These are phyloP conservation scores for Caenorhabditis sp. DNA, from an alignment of 2,888 invertebrate species.

Conservation along the genomic window DNA sequence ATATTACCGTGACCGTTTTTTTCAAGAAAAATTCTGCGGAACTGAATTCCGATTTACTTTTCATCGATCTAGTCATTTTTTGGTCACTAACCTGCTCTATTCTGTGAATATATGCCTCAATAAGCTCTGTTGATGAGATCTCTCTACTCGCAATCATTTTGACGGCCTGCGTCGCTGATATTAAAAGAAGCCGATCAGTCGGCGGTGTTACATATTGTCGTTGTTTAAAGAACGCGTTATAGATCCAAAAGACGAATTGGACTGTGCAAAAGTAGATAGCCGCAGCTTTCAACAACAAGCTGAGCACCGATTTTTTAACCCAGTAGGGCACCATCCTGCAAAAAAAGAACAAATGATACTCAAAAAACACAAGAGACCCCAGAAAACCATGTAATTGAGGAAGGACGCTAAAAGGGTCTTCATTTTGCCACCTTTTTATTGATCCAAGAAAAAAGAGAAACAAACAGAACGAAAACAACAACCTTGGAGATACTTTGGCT, in stretches of 20 bases:
- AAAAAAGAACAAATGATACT: no score
- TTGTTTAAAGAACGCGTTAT: constrained; percentile 44
- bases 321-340: constrained; percentile 21
- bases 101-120: constrained; percentile 64
- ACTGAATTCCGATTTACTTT: no score
- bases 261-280: constrained; percentile 37
- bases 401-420: no score
- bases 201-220: constrained; percentile 66
- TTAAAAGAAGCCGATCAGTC: constrained; percentile 70
- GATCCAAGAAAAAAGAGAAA: no score
- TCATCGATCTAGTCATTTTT: no score
- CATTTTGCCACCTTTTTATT: no score
- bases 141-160: constrained; percentile 72
- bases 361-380: no score
- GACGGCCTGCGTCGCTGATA: constrained; percentile 71
- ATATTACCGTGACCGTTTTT: no score
- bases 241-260: constrained; percentile 37
- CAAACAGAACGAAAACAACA: no score
- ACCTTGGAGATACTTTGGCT: no score
- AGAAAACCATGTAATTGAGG: no score
- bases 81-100: constrained; percentile 50
- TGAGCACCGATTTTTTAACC: constrained; percentile 18
- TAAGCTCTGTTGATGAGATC: constrained; percentile 54
- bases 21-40: constrained; percentile 2
- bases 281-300: constrained; percentile 13